Evolutionary conservation across 2,113 vertebrate species (phyloP).

Genomic region (Notiomystis cincta): DNA sequence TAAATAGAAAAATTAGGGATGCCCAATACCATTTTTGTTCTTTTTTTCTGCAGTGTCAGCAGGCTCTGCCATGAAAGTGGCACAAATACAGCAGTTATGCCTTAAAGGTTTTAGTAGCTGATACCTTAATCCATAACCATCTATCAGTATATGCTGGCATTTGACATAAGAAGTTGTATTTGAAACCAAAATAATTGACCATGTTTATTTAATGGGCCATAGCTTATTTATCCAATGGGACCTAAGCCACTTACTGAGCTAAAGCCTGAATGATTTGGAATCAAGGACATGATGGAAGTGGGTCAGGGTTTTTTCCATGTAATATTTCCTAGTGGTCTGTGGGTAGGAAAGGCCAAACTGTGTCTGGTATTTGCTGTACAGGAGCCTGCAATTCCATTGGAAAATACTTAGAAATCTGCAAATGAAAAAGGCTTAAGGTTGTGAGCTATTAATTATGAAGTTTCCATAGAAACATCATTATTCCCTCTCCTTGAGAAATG

Average conservation of each 20-base stretch:
- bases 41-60: neutral
- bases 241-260: neutral
- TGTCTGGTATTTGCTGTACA: neutral
- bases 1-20: neutral
- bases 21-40: neutral
- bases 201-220: neutral
- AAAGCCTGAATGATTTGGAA: neutral
- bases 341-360: neutral
- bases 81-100: neutral
- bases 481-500: neutral
- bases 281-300: neutral
- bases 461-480: constrained; percentile 23
- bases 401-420: neutral
- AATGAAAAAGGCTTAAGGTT: neutral
- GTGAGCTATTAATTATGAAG: neutral
- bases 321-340: neutral
- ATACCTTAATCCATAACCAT: neutral
- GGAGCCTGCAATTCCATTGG: neutral
- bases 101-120: neutral
- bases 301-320: neutral
- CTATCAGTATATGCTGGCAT: neutral
- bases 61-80: neutral
- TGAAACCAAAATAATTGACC: neutral
- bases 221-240: neutral
- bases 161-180: neutral